Conservation (phyloP, 2,113 vertebrate genomes). For the Nipponia nippon region DNA sequence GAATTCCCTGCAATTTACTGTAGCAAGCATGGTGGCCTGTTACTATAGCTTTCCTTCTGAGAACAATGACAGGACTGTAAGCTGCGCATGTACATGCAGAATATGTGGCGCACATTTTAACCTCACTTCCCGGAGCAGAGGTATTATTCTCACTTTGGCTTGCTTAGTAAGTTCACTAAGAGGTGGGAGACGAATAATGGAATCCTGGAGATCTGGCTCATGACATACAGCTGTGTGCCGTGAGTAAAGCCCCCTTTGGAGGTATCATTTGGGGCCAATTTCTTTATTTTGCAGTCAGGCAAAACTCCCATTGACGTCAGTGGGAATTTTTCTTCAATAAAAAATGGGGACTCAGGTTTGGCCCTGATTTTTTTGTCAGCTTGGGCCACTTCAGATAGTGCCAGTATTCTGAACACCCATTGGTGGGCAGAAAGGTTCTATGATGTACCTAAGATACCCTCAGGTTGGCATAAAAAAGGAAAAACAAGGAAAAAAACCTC, state of each 20-base stretch:
- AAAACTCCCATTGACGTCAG: constrained; percentile 51
- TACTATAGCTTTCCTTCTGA: background rate
- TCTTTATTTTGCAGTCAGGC: constrained; percentile 27
- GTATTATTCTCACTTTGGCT: constrained; percentile 33
- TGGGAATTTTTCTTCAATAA: constrained; percentile 19
- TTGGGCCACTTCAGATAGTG: background rate
- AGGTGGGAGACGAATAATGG: background rate
- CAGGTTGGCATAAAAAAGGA: background rate
- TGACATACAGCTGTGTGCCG: background rate
- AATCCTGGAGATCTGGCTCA: constrained; percentile 28
- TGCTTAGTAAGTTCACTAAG: background rate
- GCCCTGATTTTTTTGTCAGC: background rate
- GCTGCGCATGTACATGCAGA: background rate
- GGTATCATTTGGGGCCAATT: constrained; percentile 8
- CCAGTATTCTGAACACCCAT: background rate
- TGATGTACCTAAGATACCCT: background rate
- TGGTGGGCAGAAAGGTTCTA: background rate
- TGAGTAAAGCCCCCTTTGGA: constrained; percentile 33
- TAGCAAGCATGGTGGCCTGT: background rate
- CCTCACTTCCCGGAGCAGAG: background rate
- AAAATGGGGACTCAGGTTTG: background rate
- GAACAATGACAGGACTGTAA: background rate
- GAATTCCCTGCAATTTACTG: background rate
- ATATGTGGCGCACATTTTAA: background rate
- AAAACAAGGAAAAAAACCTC: background rate